Conservation (phyloP, 2,113 vertebrate genomes). For the Pelvicachromis taeniatus region DNA sequence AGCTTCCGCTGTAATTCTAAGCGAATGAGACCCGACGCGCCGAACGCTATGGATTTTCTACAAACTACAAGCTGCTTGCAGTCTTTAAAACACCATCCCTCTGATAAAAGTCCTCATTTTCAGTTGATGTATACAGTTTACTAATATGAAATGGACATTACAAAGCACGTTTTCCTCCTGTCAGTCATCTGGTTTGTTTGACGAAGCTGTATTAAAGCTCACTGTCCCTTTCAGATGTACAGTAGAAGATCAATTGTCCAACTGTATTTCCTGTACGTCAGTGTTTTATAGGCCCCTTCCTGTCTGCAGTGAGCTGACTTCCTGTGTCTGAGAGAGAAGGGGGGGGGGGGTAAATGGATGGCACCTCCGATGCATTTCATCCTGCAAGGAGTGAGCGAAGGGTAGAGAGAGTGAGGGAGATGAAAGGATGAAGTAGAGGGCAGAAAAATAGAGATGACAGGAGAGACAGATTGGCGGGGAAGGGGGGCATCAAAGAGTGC, state of each 20-base stretch:
- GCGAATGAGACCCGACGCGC: neutral
- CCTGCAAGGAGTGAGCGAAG: slow-evolving; percentile 43
- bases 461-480: slow-evolving; percentile 61
- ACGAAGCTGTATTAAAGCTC: neutral
- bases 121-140: neutral
- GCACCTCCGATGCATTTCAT: slow-evolving; percentile 68
- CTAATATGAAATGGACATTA: neutral
- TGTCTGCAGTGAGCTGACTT: slow-evolving; percentile 69
- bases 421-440: slow-evolving; percentile 66
- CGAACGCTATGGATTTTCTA: neutral
- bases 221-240: slow-evolving; percentile 25
- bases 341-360: slow-evolving; percentile 66
- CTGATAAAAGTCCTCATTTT: neutral
- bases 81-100: neutral
- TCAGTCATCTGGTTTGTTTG: slow-evolving; percentile 6
- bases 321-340: slow-evolving; percentile 60
- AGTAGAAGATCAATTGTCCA: slow-evolving; percentile 65
- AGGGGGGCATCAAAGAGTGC: slow-evolving; percentile 63
- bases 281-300: slow-evolving; percentile 71
- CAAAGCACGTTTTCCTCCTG: neutral
- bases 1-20: neutral
- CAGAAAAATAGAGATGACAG: slow-evolving; percentile 68
- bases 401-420: slow-evolving; percentile 43
- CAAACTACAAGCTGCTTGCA: neutral
- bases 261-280: slow-evolving; percentile 73